Percentiles rank a stretch among this genome's conserved stretches.
Evolutionary conservation across 2,797 vertebrate species (phyloP).

Genomic region (Chaetodon trifasciatus): DNA sequence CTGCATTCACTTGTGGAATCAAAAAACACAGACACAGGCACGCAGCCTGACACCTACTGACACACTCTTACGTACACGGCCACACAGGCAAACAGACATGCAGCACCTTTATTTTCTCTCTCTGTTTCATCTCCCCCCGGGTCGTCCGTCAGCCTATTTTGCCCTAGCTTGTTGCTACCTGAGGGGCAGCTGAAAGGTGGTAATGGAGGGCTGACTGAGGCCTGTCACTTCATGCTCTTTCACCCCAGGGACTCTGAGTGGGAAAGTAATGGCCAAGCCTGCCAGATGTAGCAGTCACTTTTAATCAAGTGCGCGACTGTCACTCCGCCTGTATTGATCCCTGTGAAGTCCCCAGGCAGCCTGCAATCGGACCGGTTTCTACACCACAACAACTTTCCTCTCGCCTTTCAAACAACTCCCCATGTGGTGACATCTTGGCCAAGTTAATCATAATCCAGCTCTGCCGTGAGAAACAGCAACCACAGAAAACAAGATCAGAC

Average conservation of each 20-base stretch:
- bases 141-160: conserved; percentile 75
- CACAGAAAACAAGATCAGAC: conserved; percentile 70
- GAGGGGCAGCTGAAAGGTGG: conserved; percentile 81
- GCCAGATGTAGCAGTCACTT: conserved; percentile 90
- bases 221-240: conserved; percentile 87
- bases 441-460: conserved; percentile 80
- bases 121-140: conserved; percentile 62
- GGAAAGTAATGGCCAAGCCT: conserved; percentile 87
- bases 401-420: conserved; percentile 81
- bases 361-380: conserved; percentile 76
- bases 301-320: conserved; percentile 88
- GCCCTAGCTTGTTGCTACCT: conserved; percentile 75
- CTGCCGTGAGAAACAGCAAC: conserved; percentile 64
- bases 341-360: conserved; percentile 76
- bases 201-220: conserved; percentile 87
- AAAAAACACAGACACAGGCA: conserved; percentile 23
- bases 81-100: conserved; percentile 57
- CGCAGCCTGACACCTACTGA: conserved; percentile 32
- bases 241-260: conserved; percentile 82
- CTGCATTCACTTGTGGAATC: conserved; percentile 53
- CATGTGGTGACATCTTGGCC: conserved; percentile 69
- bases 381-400: conserved; percentile 79
- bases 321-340: conserved; percentile 86
- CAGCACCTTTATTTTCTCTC: conserved; percentile 62
- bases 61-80: conserved; percentile 40